These are phyloP conservation scores for Chloropsis cyanopogon DNA, from an alignment of 2,113 vertebrate species.

Conservation along the genomic window DNA sequence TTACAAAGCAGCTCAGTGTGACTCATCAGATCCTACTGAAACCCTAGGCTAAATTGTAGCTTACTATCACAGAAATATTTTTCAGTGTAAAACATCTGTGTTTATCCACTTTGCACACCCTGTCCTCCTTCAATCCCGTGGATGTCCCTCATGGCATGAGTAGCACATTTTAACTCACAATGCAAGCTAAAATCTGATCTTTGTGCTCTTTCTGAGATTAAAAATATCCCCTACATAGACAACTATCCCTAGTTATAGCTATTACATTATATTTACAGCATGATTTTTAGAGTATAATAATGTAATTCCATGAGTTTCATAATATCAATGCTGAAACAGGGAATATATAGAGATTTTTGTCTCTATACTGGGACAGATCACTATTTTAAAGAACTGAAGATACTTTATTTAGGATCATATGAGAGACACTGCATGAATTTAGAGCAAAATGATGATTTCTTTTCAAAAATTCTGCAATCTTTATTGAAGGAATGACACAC, in stretches of 20 bases:
- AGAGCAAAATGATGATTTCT: not conserved
- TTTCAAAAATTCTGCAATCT: not conserved
- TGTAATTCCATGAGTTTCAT: not conserved
- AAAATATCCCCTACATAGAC: not conserved
- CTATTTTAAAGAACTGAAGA: not conserved
- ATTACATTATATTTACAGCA: not conserved
- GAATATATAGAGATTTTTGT: not conserved
- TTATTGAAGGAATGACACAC: not conserved
- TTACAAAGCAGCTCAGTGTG: not conserved
- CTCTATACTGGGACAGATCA: not conserved
- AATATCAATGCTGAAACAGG: not conserved
- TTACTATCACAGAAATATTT: not conserved
- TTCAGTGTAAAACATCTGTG: not conserved
- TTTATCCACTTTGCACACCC: not conserved
- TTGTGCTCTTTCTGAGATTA: not conserved
- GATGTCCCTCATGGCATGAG: not conserved
- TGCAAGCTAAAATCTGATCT: not conserved
- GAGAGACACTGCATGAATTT: not conserved
- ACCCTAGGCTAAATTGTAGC: not conserved
- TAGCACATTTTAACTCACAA: not conserved
- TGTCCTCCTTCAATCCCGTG: not conserved
- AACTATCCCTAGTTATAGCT: not conserved
- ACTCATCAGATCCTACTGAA: not conserved
- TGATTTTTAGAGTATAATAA: not conserved
- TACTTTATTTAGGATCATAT: not conserved